Conservation (phyloP, 92 coral and sea anemone species). For the Scolanthus callimorphus region DNA sequence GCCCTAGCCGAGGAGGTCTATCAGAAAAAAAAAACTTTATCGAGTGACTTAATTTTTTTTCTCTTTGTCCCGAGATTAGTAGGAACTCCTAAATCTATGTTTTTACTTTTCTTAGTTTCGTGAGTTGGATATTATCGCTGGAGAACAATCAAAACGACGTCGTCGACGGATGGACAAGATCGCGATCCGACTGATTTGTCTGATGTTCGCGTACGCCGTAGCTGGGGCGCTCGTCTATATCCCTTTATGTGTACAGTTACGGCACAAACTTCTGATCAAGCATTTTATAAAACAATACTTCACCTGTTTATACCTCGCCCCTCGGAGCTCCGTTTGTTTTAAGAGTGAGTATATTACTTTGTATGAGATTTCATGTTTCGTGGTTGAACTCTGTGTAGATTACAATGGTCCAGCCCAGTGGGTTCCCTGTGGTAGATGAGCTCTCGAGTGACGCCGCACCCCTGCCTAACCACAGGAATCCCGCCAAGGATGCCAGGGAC, state of each 20-base stretch:
- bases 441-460: no score
- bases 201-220: slow-evolving; percentile 71
- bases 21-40: no score
- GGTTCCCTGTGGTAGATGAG: no score
- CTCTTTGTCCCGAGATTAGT: no score
- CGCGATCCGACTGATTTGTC: slow-evolving; percentile 71
- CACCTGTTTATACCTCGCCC: slow-evolving; percentile 45
- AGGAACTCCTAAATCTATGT: not conserved
- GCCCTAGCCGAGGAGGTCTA: no score
- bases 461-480: no score
- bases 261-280: slow-evolving; percentile 34
- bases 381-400: no score
- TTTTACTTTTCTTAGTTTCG: slow-evolving; percentile 32
- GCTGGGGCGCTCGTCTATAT: slow-evolving; percentile 55
- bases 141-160: slow-evolving; percentile 63
- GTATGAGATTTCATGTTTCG: no score
- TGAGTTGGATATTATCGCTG: slow-evolving; percentile 19
- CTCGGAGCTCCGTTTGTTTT: not conserved
- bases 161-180: slow-evolving; percentile 53
- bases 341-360: not conserved
- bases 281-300: slow-evolving; percentile 36
- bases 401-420: no score
- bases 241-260: slow-evolving; percentile 52
- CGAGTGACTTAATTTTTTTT: no score
- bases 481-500: no score